Percentiles rank a stretch among this genome's conserved stretches.
These are phyloP conservation scores for Lampris megalopsis DNA, from an alignment of 2,113 vertebrate species.

Conservation along the genomic window DNA sequence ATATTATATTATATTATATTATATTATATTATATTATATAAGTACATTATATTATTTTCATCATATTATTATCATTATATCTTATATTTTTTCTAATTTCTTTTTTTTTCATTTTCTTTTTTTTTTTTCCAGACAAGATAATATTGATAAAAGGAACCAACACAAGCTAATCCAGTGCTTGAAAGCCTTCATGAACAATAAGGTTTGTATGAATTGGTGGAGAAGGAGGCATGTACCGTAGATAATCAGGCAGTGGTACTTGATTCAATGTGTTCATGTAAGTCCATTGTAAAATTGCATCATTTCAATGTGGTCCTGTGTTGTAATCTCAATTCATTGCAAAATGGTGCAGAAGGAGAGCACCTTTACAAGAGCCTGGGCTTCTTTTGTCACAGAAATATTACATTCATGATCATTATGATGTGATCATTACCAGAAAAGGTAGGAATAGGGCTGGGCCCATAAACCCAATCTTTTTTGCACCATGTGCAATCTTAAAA, in stretches of 20 bases:
- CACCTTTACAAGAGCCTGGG: too few species aligned
- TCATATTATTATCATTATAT: not conserved
- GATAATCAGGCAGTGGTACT: not conserved
- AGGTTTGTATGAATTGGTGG: constrained; percentile 83
- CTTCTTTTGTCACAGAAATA: not conserved
- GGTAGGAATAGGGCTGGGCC: not conserved
- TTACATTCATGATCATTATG: not conserved
- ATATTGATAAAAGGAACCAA: constrained; percentile 96
- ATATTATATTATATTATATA: not conserved
- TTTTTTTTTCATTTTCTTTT: not conserved
- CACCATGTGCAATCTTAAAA: not conserved
- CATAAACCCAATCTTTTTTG: not conserved
- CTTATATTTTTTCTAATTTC: not conserved
- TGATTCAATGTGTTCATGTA: not conserved
- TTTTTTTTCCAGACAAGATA: constrained; percentile 88
- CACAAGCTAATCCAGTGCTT: constrained; percentile 98
- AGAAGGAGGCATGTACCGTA: not conserved
- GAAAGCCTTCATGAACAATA: constrained; percentile 99
- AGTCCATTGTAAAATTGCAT: not conserved
- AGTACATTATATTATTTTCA: not conserved
- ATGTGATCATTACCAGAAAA: not conserved
- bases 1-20: not conserved
- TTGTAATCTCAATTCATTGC: not conserved
- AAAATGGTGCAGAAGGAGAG: too few species aligned
- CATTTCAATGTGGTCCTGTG: not conserved